phyloP scores from a whole-genome alignment of 1,140 invertebrate genomes.

The Lithobius niger region DNA sequence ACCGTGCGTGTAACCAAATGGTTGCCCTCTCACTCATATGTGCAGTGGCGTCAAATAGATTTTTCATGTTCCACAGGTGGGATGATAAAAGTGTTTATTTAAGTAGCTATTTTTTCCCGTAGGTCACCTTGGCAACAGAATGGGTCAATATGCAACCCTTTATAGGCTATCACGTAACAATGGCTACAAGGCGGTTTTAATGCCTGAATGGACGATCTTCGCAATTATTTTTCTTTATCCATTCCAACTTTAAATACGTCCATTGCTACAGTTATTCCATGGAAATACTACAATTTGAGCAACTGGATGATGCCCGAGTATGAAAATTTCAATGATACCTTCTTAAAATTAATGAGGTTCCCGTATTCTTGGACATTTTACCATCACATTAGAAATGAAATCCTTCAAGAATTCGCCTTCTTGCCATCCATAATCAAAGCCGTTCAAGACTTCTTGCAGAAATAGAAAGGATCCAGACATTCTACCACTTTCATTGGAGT shows the following conservation, averaged over 20 bases:
- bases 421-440: neutral
- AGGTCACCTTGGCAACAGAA: too few relatives aligned
- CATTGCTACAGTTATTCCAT: neutral
- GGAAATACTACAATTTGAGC: neutral
- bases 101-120: too few relatives aligned
- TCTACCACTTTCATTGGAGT: slow-evolving; percentile 35
- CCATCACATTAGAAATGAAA: slow-evolving; percentile 6
- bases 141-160: too few relatives aligned
- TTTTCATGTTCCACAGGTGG: too few relatives aligned
- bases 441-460: neutral
- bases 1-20: too few relatives aligned
- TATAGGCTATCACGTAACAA: too few relatives aligned
- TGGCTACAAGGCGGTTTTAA: too few relatives aligned
- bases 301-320: slow-evolving; percentile 2
- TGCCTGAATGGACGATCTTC: too few relatives aligned
- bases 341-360: neutral
- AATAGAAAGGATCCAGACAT: neutral
- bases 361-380: slow-evolving; percentile 11
- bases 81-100: too few relatives aligned
- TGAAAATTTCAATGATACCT: neutral
- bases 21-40: too few relatives aligned
- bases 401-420: slow-evolving; percentile 1
- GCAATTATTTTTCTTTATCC: too few relatives aligned
- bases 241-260: neutral
- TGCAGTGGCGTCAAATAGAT: too few relatives aligned